These are phyloP conservation scores for Trochalopteron elliotii DNA, from an alignment of 2,113 vertebrate genomes.

Conservation along the genomic window DNA sequence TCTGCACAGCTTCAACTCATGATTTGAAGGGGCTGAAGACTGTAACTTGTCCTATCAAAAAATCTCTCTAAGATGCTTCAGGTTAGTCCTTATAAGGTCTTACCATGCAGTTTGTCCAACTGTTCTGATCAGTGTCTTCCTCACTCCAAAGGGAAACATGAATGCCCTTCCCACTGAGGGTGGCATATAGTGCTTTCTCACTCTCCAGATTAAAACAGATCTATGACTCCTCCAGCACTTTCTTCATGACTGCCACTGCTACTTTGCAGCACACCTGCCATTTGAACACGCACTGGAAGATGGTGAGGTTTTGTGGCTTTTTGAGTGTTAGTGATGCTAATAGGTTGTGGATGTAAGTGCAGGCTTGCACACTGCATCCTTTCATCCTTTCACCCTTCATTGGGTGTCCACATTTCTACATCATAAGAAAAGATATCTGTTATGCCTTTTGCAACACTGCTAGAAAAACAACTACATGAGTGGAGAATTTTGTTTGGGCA, in stretches of 20 bases:
- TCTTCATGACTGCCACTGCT: neutral
- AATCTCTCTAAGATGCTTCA: neutral
- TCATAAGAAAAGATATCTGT: neutral
- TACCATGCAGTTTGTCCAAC: neutral
- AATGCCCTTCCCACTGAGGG: neutral
- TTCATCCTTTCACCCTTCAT: neutral
- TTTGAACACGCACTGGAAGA: neutral
- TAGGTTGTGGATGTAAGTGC: neutral
- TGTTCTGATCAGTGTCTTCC: neutral
- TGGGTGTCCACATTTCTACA: neutral
- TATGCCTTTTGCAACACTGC: neutral
- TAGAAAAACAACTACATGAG: neutral
- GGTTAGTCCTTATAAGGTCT: neutral
- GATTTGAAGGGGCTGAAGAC: neutral
- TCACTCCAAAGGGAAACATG: neutral
- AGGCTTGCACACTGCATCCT: neutral
- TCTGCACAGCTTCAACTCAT: neutral
- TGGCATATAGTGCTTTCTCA: accelerated
- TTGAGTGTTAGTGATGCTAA: neutral
- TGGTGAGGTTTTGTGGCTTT: neutral
- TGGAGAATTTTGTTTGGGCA: neutral
- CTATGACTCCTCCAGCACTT: neutral
- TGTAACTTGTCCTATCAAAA: neutral
- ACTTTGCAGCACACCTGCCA: neutral
- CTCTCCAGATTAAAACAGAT: neutral